Evolutionary conservation across 2,113 vertebrate species (phyloP).

Genomic region (Aldabrachelys gigantea): DNA sequence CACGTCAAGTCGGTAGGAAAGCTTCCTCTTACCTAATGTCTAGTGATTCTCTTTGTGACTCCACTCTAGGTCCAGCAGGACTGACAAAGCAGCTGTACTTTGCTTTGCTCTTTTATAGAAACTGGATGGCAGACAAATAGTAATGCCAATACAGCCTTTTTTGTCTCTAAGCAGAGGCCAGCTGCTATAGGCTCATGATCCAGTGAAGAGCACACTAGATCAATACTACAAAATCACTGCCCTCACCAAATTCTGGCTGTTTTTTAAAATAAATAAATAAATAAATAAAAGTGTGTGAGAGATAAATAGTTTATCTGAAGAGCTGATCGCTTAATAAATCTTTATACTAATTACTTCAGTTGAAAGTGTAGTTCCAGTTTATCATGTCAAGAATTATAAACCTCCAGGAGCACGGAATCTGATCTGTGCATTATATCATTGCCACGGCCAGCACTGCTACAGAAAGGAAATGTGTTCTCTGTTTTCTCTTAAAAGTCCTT

Average conservation of each 20-base stretch:
- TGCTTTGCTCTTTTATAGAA: neutral
- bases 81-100: constrained; percentile 22
- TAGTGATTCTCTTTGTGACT: neutral
- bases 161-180: neutral
- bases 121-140: neutral
- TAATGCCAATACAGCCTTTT: neutral
- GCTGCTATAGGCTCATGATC: neutral
- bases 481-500: neutral
- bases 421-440: neutral
- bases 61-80: neutral
- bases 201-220: neutral
- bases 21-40: neutral
- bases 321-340: neutral
- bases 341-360: neutral
- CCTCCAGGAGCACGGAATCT: neutral
- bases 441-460: neutral
- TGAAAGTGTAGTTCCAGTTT: neutral
- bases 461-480: neutral
- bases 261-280: neutral
- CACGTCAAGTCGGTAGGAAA: neutral
- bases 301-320: neutral
- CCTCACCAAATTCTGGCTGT: neutral
- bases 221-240: neutral
- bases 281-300: neutral
- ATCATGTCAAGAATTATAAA: neutral